A percentile compares a stretch with the other conserved stretches of the same genome.
These are phyloP conservation scores for Anthoscopus minutus DNA, from an alignment of 2,113 vertebrate species.

Conservation along the genomic window DNA sequence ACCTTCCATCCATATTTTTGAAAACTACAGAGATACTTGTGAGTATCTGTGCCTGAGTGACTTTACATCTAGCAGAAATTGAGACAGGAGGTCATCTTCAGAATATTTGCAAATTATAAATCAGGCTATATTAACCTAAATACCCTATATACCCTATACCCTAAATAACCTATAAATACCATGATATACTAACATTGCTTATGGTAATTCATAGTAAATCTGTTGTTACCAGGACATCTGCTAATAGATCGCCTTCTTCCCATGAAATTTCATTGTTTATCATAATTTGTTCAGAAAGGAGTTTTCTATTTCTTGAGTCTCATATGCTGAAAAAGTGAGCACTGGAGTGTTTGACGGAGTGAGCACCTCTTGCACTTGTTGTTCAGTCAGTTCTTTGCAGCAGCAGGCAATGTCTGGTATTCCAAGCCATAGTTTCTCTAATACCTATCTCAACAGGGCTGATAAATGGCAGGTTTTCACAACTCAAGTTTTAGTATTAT, in stretches of 20 bases:
- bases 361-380: neutral
- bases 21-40: neutral
- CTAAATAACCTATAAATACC: neutral
- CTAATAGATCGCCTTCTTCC: neutral
- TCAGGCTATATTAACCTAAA: neutral
- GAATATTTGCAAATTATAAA: neutral
- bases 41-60: neutral
- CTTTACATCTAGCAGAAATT: neutral
- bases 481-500: slow-evolving; percentile 73
- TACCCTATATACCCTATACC: too few species aligned
- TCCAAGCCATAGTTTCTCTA: neutral
- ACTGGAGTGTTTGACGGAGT: neutral
- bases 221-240: neutral
- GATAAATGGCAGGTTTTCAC: slow-evolving; percentile 59
- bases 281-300: neutral
- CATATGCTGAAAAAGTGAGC: neutral
- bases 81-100: neutral
- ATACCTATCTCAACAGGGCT: neutral
- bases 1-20: neutral
- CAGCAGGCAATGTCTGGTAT: neutral
- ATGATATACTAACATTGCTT: neutral
- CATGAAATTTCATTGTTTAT: neutral
- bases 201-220: neutral
- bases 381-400: neutral
- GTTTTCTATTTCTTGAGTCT: neutral